Conservation (phyloP, 2,797 vertebrate species). For the Poliocrania exsul region DNA sequence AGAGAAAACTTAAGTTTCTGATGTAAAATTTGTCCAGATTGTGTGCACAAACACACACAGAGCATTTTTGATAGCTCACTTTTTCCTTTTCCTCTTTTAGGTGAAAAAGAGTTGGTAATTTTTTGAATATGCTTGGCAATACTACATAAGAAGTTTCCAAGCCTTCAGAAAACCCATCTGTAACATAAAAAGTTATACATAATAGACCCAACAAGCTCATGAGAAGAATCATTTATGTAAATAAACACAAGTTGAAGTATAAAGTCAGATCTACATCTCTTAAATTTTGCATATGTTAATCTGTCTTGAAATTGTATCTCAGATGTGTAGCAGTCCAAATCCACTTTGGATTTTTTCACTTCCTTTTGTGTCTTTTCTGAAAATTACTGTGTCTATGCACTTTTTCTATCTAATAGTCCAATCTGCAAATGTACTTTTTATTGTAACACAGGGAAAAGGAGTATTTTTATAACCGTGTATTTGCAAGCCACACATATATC, state of each 20-base stretch:
- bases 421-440: neutral
- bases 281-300: neutral
- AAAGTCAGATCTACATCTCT: neutral
- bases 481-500: neutral
- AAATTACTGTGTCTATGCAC: neutral
- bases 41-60: accelerated
- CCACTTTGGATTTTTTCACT: neutral
- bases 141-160: neutral
- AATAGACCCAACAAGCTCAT: neutral
- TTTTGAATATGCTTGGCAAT: neutral
- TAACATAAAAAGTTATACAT: neutral
- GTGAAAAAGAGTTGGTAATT: neutral
- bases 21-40: neutral
- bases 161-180: neutral
- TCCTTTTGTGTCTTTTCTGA: neutral
- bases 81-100: neutral
- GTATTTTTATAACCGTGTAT: neutral
- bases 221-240: neutral
- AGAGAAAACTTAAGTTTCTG: neutral
- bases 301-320: neutral
- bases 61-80: neutral
- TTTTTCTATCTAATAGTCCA: neutral
- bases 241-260: neutral
- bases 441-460: neutral
- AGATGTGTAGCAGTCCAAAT: neutral